A percentile compares a stretch with the other conserved stretches of the same genome.
Conservation (phyloP, 1,140 invertebrate genomes). For the Heterodera schachtii region DNA sequence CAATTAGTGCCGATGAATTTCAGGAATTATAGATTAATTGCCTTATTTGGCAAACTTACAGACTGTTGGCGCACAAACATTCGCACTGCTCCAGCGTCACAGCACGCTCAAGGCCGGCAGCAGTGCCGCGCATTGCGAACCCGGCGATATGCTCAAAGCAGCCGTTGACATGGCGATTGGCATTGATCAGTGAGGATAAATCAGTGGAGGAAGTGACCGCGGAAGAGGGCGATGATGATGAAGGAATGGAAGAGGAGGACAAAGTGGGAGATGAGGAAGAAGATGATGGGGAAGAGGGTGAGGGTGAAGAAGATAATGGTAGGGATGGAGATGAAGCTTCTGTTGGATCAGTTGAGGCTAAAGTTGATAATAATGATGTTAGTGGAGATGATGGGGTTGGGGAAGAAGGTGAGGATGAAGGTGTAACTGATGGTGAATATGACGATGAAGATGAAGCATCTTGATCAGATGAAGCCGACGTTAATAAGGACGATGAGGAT, state of each 20-base stretch:
- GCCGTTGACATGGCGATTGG: background rate
- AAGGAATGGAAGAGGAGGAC: background rate
- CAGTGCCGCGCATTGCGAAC: constrained; percentile 50
- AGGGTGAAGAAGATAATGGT: constrained; percentile 13
- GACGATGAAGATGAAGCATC: background rate
- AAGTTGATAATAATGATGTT: background rate
- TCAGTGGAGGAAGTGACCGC: background rate
- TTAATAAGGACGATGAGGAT: too few relatives aligned
- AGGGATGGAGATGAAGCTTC: background rate
- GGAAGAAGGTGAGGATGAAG: background rate
- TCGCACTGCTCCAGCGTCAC: constrained; percentile 59
- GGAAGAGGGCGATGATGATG: background rate
- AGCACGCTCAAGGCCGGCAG: constrained; percentile 60
- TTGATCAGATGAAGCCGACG: too few relatives aligned
- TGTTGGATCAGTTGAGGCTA: background rate
- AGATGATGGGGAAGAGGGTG: constrained; percentile 8
- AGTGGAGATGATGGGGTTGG: background rate
- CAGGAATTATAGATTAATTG: too few relatives aligned
- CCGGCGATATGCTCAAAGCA: constrained; percentile 59
- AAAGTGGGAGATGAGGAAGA: constrained; percentile 11
- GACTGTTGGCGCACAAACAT: constrained; percentile 60
- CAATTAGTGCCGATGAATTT: too few relatives aligned
- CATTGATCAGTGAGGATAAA: constrained; percentile 1
- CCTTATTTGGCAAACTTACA: constrained; percentile 52
- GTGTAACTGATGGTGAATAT: background rate